Evolutionary conservation across 1,140 invertebrate genomes (phyloP).

Genomic region (Fopius arisanus): DNA sequence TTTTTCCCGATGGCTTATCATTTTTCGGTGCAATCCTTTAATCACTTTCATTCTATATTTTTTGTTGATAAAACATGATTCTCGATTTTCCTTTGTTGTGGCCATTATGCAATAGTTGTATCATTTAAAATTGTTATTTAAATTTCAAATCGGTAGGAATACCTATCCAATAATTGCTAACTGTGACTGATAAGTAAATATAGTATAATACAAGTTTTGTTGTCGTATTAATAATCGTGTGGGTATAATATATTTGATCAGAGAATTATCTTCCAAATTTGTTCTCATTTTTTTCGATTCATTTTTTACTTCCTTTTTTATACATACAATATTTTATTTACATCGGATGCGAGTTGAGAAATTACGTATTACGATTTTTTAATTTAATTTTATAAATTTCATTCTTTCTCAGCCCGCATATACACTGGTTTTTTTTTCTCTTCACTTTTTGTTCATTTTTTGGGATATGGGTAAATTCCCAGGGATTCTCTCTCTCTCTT

Average conservation of each 20-base stretch:
- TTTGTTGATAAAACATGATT: background rate
- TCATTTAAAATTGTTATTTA: too few species aligned
- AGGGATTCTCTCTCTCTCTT: conserved; percentile 38
- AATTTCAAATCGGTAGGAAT: too few species aligned
- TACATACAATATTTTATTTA: background rate
- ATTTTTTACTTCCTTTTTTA: conserved; percentile 27
- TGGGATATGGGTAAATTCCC: conserved; percentile 12
- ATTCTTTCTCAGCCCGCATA: background rate
- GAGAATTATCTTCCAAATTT: conserved; percentile 10
- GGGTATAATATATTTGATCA: conserved; percentile 2
- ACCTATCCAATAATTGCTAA: background rate
- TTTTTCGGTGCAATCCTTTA: too few species aligned
- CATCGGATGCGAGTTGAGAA: background rate
- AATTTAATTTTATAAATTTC: background rate
- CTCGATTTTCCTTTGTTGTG: background rate
- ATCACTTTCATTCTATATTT: conserved; percentile 12
- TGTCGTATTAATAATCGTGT: conserved; percentile 5
- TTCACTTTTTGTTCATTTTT: background rate
- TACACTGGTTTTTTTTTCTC: background rate
- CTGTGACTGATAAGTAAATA: background rate
- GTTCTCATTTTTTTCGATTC: conserved; percentile 11
- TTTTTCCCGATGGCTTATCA: too few species aligned
- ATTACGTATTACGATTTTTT: background rate
- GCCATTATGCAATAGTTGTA: too few species aligned
- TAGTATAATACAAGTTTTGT: background rate